These are phyloP conservation scores for Brachyhypopomus occidentalis DNA, from an alignment of 2,113 vertebrate genomes.

Conservation along the genomic window DNA sequence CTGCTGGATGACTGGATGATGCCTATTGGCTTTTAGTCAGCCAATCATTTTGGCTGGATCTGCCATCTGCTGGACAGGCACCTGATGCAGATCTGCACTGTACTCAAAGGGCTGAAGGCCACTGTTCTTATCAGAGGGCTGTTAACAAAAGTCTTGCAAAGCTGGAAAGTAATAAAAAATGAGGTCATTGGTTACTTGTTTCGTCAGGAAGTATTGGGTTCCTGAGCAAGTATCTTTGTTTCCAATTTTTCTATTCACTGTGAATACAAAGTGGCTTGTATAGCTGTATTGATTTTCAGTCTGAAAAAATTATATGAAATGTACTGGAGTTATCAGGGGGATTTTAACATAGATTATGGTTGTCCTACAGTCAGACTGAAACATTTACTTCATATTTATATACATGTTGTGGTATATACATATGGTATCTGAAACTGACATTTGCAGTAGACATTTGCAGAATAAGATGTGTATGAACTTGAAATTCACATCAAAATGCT, in stretches of 20 bases:
- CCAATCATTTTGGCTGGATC: conserved; percentile 43
- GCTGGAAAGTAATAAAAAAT: conserved; percentile 63
- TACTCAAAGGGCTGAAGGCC: conserved; percentile 67
- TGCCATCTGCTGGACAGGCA: conserved; percentile 55
- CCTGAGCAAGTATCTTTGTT: neutral
- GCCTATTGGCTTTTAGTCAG: conserved; percentile 52
- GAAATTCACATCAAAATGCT: neutral
- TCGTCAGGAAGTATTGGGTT: neutral
- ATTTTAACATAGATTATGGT: too few species aligned
- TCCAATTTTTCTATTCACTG: neutral
- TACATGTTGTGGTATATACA: conserved; percentile 14
- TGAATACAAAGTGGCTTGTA: neutral
- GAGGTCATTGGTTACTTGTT: conserved; percentile 5
- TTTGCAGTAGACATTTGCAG: neutral
- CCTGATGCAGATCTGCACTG: conserved; percentile 60
- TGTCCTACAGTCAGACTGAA: neutral
- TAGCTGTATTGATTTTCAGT: neutral
- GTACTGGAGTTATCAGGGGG: too few species aligned
- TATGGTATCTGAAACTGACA: conserved; percentile 28
- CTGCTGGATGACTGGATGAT: conserved; percentile 48
- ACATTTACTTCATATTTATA: neutral
- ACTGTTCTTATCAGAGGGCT: conserved; percentile 61
- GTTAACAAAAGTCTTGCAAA: conserved; percentile 66
- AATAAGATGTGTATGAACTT: neutral
- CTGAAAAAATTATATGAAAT: too few species aligned